Conservation (phyloP, 2,113 vertebrate species). For the Polypterus senegalus region DNA sequence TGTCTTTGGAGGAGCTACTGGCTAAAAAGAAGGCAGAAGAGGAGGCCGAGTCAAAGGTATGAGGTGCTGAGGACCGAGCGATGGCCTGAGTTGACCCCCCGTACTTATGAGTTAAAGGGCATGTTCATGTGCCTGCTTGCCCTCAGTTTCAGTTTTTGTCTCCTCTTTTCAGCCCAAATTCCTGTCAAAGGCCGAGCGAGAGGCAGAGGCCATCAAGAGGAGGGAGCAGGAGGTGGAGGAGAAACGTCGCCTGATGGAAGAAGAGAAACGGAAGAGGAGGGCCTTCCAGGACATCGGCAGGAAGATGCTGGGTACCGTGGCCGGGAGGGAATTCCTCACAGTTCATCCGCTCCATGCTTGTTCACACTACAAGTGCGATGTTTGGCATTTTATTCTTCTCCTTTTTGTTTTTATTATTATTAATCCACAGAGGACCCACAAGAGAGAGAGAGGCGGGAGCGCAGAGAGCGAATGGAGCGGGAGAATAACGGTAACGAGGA, state of each 20-base stretch:
- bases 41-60: conserved; percentile 87
- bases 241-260: conserved; percentile 65
- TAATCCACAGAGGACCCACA: conserved; percentile 79
- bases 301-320: conserved; percentile 77
- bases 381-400: not conserved
- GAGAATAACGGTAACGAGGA: conserved; percentile 91
- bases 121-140: too few relatives aligned
- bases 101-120: too few relatives aligned
- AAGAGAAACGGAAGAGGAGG: conserved; percentile 85
- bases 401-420: conserved; percentile 13
- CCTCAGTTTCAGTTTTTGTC: not conserved
- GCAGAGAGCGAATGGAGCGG: conserved; percentile 83
- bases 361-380: not conserved
- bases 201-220: conserved; percentile 80
- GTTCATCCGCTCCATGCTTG: not conserved
- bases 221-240: conserved; percentile 77
- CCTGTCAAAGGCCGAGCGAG: conserved; percentile 81
- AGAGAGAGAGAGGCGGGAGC: conserved; percentile 79
- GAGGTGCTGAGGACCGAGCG: not conserved
- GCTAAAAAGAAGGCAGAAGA: conserved; percentile 94
- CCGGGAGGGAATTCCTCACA: not conserved
- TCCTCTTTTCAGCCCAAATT: conserved; percentile 72
- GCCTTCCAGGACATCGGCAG: conserved; percentile 89
- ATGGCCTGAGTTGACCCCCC: too few relatives aligned
- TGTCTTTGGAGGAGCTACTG: conserved; percentile 90